phyloP scores from a whole-genome alignment of 2,113 vertebrate genomes.

The Microcebus murinus region DNA sequence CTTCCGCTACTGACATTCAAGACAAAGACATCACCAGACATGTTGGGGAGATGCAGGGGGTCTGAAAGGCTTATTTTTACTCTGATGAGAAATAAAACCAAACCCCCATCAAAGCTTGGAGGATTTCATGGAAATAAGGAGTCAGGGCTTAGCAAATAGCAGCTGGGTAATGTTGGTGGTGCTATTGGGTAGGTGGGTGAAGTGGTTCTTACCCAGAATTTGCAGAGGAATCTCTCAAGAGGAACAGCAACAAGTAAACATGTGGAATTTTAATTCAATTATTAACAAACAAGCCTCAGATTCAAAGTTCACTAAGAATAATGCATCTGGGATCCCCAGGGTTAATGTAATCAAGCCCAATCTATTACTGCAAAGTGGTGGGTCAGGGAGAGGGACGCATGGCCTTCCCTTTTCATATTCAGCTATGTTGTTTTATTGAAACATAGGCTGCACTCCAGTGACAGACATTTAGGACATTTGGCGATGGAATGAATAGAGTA shows the following conservation, averaged over 20 bases:
- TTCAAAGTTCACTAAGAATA: conserved; percentile 60
- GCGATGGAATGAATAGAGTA: background rate
- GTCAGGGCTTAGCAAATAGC: background rate
- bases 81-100: conserved; percentile 18
- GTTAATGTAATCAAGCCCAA: background rate
- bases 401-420: background rate
- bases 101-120: background rate
- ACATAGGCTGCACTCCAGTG: background rate
- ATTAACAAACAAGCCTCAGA: conserved; percentile 5
- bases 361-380: background rate
- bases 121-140: background rate
- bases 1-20: conserved; percentile 43
- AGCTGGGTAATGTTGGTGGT: background rate
- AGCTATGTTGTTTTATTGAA: background rate
- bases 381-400: background rate
- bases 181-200: background rate
- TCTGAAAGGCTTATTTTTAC: conserved; percentile 29
- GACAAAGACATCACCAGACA: background rate
- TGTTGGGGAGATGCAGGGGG: background rate
- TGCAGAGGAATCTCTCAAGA: background rate
- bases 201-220: conserved; percentile 4
- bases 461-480: conserved; percentile 5
- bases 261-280: conserved; percentile 48
- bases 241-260: background rate
- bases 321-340: background rate